Percentiles rank a stretch among this genome's conserved stretches.
Conservation (phyloP, 2,888 invertebrate genomes). For the Timandra comae region DNA sequence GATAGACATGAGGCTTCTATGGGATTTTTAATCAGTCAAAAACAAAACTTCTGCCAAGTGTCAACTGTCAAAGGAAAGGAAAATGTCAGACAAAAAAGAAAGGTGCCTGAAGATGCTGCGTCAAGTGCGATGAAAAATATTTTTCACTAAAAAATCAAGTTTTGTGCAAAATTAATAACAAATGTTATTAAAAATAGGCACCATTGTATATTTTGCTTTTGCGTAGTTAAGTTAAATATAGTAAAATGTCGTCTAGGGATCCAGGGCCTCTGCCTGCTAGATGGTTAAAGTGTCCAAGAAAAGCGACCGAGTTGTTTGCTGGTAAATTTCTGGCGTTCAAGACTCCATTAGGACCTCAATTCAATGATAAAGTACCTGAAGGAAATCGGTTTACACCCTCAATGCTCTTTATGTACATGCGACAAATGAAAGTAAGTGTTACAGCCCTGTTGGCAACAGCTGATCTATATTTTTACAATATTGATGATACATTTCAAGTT, state of each 20-base stretch:
- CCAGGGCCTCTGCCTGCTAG: conserved; percentile 86
- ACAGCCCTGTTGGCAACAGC: conserved; percentile 11
- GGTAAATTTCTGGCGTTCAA: conserved; percentile 95
- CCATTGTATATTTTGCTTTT: conserved; percentile 13
- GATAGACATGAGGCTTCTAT: too few relatives aligned
- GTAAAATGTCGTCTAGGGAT: conserved; percentile 54
- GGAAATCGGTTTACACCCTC: conserved; percentile 89
- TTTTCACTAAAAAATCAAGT: conserved; percentile 9
- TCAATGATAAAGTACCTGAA: conserved; percentile 89
- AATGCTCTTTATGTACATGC: conserved; percentile 90
- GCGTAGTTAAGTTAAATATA: conserved; percentile 10
- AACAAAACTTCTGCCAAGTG: too few relatives aligned
- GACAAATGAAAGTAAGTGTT: conserved; percentile 81
- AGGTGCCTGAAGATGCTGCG: conserved; percentile 21
- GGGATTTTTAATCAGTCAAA: too few relatives aligned
- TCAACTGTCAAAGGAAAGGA: too few relatives aligned
- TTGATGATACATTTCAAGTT: neutral
- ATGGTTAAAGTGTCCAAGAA: conserved; percentile 93
- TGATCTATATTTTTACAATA: conserved; percentile 23
- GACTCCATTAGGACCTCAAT: conserved; percentile 91
- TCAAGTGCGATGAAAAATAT: conserved; percentile 18
- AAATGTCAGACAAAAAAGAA: conserved; percentile 1
- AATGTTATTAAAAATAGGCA: conserved; percentile 17
- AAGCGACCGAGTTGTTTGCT: conserved; percentile 82
- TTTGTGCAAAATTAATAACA: conserved; percentile 2